These are phyloP conservation scores for Halcyon smyrnensis DNA, from an alignment of 2,797 vertebrate species.

Conservation along the genomic window DNA sequence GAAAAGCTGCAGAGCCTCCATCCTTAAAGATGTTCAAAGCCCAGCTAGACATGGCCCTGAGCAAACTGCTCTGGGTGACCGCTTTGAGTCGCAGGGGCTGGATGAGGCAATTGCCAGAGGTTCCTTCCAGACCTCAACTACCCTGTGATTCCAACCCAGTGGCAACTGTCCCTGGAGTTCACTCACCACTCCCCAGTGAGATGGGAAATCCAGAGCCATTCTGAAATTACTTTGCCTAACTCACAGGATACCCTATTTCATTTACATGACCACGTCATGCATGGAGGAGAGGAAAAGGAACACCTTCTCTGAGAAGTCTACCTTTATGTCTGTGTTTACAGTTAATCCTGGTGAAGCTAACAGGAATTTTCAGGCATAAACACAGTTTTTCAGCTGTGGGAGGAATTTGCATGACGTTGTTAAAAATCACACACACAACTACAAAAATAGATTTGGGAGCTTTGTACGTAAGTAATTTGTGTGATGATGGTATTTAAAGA, in stretches of 20 bases:
- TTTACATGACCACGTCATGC: fast-evolving
- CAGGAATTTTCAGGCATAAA: background rate
- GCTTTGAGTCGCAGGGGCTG: background rate
- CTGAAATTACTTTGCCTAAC: background rate
- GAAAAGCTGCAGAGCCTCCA: background rate
- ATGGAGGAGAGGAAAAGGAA: fast-evolving
- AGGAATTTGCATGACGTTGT: background rate
- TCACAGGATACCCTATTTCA: background rate
- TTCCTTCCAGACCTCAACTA: background rate
- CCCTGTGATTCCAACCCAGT: background rate
- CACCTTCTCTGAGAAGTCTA: background rate
- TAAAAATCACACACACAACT: background rate
- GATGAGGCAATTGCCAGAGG: background rate
- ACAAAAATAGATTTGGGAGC: background rate
- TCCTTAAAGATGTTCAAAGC: background rate
- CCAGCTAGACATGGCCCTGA: background rate
- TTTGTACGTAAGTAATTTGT: background rate
- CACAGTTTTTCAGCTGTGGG: background rate
- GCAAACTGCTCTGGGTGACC: background rate
- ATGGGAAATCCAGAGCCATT: fast-evolving
- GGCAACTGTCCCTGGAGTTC: fast-evolving
- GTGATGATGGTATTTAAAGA: background rate
- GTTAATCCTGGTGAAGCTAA: background rate
- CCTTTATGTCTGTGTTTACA: background rate
- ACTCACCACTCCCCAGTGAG: background rate